A percentile compares a stretch with the other conserved stretches of the same genome.
Conservation (phyloP, 1,140 invertebrate genomes). For the Pissodes strobi region DNA sequence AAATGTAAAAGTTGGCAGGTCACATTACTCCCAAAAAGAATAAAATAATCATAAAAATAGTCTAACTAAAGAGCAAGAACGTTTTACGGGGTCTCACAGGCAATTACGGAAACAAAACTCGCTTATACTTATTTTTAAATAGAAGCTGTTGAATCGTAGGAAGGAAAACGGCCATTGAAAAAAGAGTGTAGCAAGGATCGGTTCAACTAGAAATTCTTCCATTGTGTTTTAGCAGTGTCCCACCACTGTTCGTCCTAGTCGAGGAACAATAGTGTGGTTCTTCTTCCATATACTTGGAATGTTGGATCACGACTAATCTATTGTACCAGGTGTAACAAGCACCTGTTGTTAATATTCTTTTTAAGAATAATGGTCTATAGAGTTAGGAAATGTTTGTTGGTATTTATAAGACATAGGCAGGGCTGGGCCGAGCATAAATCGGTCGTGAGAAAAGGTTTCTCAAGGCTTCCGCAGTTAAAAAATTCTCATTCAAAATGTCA, state of each 20-base stretch:
- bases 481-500: no score
- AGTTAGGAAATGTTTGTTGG: no score
- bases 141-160: background rate
- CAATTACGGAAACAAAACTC: conserved; percentile 3
- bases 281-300: conserved; percentile 21
- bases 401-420: no score
- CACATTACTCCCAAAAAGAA: no score
- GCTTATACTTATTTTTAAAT: conserved; percentile 5
- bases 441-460: no score
- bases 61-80: conserved; percentile 8
- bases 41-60: no score
- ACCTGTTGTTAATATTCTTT: no score
- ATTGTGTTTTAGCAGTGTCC: conserved; percentile 22
- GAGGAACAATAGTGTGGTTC: conserved; percentile 21
- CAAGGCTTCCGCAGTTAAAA: no score
- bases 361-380: no score
- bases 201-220: conserved; percentile 30
- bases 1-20: no score
- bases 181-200: conserved; percentile 25
- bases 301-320: background rate
- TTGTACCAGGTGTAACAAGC: conserved; percentile 11
- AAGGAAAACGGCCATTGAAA: conserved; percentile 4
- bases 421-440: no score
- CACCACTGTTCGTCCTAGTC: conserved; percentile 26
- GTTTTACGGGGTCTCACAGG: background rate